These are phyloP conservation scores for Phymatocera aterrima DNA, from an alignment of 2,888 invertebrate species.

Conservation along the genomic window DNA sequence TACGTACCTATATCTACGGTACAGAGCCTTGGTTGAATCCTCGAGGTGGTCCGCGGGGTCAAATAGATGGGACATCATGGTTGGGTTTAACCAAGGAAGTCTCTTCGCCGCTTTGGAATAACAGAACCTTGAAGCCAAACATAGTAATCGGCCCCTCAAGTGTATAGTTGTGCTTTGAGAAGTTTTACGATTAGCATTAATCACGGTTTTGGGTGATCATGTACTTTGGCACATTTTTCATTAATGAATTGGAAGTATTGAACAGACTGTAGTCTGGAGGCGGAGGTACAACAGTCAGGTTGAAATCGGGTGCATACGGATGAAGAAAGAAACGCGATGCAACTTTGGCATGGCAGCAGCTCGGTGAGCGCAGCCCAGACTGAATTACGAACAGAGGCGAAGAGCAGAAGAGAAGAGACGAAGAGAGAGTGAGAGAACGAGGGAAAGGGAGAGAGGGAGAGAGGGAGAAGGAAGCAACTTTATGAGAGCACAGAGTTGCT, in stretches of 20 bases:
- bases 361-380: slow-evolving; percentile 6
- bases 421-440: slow-evolving; percentile 1
- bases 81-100: slow-evolving; percentile 70
- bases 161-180: neutral
- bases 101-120: slow-evolving; percentile 70
- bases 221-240: neutral
- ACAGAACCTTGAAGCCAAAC: slow-evolving; percentile 57
- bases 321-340: slow-evolving; percentile 14
- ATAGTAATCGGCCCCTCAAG: neutral
- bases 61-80: slow-evolving; percentile 48
- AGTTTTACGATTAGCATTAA: neutral
- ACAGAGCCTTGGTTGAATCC: slow-evolving; percentile 65
- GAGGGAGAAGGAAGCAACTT: slow-evolving; percentile 60
- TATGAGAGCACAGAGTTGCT: slow-evolving; percentile 74
- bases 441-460: neutral
- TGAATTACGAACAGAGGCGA: slow-evolving; percentile 46
- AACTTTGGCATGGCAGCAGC: slow-evolving; percentile 18
- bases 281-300: neutral
- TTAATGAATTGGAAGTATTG: neutral
- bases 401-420: slow-evolving; percentile 54
- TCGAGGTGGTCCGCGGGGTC: slow-evolving; percentile 45
- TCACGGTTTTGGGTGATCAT: too few relatives aligned
- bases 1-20: slow-evolving; percentile 1
- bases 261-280: neutral
- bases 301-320: neutral